Evolutionary conservation across 2,888 invertebrate genomes (phyloP).

Genomic region (Synergus itoensis): DNA sequence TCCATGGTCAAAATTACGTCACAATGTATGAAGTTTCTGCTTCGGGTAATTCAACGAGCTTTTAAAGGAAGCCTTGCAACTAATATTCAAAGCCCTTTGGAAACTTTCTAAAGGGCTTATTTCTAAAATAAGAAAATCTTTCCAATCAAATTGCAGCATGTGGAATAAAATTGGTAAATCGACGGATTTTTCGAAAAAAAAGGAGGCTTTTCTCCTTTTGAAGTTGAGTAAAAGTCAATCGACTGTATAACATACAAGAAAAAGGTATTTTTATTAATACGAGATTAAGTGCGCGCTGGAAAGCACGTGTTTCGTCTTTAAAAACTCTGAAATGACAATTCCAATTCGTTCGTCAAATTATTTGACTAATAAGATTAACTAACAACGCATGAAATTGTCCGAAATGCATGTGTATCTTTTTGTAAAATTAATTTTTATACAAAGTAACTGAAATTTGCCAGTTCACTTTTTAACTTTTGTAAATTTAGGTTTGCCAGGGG

Average conservation of each 20-base stretch:
- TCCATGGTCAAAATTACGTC: conserved; percentile 59
- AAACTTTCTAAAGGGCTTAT: background rate
- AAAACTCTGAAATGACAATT: no score
- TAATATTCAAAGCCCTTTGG: background rate
- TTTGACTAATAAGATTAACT: no score
- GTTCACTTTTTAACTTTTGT: background rate
- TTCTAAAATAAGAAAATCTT: background rate
- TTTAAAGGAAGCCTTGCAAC: conserved; percentile 51
- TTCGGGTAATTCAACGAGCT: conserved; percentile 57
- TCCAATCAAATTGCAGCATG: background rate
- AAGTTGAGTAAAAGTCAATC: conserved; percentile 7
- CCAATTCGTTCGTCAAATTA: no score
- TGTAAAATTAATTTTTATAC: no score
- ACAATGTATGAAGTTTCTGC: conserved; percentile 43
- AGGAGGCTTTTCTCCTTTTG: background rate
- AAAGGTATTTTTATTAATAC: background rate
- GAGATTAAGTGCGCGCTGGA: no score
- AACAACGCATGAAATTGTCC: no score
- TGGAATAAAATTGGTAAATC: background rate
- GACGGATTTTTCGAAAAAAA: background rate
- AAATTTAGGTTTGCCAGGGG: background rate
- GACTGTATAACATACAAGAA: background rate
- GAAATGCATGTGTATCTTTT: no score
- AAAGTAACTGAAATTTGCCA: background rate
- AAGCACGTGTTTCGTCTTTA: no score